These are phyloP conservation scores for Electrona antarctica DNA, from an alignment of 2,113 vertebrate genomes.

Conservation along the genomic window DNA sequence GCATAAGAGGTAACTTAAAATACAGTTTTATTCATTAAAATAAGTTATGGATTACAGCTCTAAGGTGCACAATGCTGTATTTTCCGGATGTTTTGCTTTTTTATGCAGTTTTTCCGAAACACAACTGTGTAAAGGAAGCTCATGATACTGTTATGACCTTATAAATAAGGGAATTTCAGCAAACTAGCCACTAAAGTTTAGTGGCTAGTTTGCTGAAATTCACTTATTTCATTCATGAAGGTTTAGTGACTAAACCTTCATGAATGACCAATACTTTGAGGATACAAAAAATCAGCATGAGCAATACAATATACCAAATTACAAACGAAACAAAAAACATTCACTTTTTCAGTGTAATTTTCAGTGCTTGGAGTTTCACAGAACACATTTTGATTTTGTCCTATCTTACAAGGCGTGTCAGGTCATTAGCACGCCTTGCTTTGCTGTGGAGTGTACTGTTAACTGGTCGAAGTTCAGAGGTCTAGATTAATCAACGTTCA, in stretches of 20 bases:
- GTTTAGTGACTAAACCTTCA: no score
- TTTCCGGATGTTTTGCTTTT: no score
- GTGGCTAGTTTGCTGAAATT: no score
- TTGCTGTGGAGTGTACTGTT: slow-evolving; percentile 9
- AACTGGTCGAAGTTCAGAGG: slow-evolving; percentile 10
- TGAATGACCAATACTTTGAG: not conserved
- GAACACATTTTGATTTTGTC: slow-evolving; percentile 11
- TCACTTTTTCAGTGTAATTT: slow-evolving; percentile 33
- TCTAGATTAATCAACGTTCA: slow-evolving; percentile 5
- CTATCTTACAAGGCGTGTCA: slow-evolving; percentile 19
- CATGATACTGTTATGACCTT: no score
- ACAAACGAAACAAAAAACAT: slow-evolving; percentile 38
- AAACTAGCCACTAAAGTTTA: no score
- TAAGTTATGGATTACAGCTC: no score
- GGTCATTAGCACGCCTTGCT: slow-evolving; percentile 13
- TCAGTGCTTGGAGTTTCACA: slow-evolving; percentile 30
- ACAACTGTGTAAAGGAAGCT: no score
- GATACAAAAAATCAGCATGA: not conserved
- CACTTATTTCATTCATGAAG: no score
- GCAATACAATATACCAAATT: slow-evolving; percentile 1
- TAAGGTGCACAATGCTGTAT: not conserved
- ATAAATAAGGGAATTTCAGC: no score
- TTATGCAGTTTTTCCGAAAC: no score
- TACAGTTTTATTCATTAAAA: no score
- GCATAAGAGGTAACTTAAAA: no score